A percentile compares a stretch with the other conserved stretches of the same genome.
Evolutionary conservation across 2,888 invertebrate genomes (phyloP).

Genomic region (Lymantria monacha): DNA sequence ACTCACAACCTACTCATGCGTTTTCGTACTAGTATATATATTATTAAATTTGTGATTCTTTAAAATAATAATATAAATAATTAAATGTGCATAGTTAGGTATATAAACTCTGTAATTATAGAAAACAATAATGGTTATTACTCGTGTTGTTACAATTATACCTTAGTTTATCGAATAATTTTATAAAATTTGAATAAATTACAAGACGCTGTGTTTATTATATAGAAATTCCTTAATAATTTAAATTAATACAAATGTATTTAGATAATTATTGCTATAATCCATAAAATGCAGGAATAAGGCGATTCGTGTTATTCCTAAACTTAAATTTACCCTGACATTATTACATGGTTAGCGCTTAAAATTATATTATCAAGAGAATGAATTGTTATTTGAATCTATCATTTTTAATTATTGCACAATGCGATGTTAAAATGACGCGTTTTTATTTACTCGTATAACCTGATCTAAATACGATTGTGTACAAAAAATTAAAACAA

Average conservation of each 20-base stretch:
- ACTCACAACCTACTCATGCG: not conserved
- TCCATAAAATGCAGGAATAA: constrained; percentile 13
- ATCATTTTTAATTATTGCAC: not conserved
- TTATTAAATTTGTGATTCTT: not conserved
- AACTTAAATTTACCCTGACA: constrained; percentile 9
- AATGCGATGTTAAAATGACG: not conserved
- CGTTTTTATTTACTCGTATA: not conserved
- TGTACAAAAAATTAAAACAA: not conserved
- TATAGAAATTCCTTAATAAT: too few species aligned
- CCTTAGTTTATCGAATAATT: too few species aligned
- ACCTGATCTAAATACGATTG: too few species aligned
- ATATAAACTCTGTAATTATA: too few species aligned
- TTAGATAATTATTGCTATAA: constrained; percentile 19
- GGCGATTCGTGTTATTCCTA: constrained; percentile 10
- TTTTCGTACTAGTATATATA: not conserved
- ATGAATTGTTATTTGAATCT: not conserved
- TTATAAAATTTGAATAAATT: too few species aligned
- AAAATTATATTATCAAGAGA: not conserved
- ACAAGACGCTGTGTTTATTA: too few species aligned
- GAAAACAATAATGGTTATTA: too few species aligned
- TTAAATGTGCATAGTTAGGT: not conserved
- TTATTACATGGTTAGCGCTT: constrained; percentile 9
- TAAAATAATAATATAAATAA: not conserved
- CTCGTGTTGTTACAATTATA: too few species aligned
- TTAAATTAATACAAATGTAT: not conserved